Evolutionary conservation across 2,888 invertebrate species (phyloP), one percentile per base, ranked within the genome.

Genomic region (Thymelicus lineola): DNA sequence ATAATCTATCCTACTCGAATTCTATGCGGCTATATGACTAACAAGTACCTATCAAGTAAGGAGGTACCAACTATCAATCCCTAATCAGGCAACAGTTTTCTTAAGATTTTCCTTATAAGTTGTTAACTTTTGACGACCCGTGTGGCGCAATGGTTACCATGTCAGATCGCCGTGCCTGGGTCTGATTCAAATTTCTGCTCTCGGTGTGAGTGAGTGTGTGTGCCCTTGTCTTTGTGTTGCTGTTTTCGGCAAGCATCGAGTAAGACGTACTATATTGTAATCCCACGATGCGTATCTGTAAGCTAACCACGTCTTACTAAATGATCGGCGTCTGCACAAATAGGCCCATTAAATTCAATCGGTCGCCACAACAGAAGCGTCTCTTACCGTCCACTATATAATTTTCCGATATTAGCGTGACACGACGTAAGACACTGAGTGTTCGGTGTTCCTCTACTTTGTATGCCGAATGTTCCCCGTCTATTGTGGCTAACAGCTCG

Each of bases 341-440:
- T 87, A 86, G 87, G 83, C 79, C 83, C 87, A 91, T 90, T 90
- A 91, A 88, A 91, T 88, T 90, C 89, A 90, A 91, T 90, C 83
- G 86, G 78, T 79, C 77, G 76, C 75, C 82, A 80, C 83, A 82
- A 88, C 90, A 86, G 89, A 81, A 89, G 89, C 89, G 83, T 85
- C 87, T 82, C 85, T 85, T 86, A 84, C 72, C 80, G 74, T 79
- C 79, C 75, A 77, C 86, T 87, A 82, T 90, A 83, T 90, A 91
- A 91, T 91, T 91, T 91, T 80, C 83, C 77, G 83, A 77, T 87
- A 91, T 91, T 88, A 90, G 86, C 75, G 82, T 77, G 77, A 80
- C 80, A 70, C 48, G 6, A 7, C 55, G 46, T 48, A 28, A 42
- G 42, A 12, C 62, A 7, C 3, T 17, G 9, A 45, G 6, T 28